These are phyloP conservation scores for Ptyas mucosa DNA, from an alignment of 2,113 vertebrate genomes.

Conservation along the genomic window DNA sequence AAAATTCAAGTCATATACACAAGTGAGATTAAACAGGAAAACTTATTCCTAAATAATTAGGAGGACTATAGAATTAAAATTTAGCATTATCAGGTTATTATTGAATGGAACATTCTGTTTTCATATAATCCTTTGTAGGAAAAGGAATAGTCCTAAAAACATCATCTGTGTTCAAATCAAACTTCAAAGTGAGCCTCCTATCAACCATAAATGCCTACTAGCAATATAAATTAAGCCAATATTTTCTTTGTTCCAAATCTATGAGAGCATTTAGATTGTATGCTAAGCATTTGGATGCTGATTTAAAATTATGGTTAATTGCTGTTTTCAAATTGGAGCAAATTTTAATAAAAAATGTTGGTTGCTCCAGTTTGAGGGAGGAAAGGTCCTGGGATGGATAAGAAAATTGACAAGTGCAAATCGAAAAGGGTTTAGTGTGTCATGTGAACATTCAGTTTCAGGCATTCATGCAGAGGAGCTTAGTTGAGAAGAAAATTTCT, in stretches of 20 bases:
- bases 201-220: not conserved
- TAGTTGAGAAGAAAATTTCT: slow-evolving; percentile 25
- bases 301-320: not conserved
- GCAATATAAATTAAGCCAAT: not conserved
- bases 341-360: not conserved
- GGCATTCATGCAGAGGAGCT: slow-evolving; percentile 5
- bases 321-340: not conserved
- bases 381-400: not conserved
- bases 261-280: not conserved
- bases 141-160: not conserved
- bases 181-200: not conserved
- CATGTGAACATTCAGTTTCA: not conserved
- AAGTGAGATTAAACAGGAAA: not conserved
- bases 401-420: not conserved
- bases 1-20: not conserved
- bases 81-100: not conserved
- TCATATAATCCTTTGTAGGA: not conserved
- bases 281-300: not conserved
- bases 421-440: not conserved
- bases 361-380: not conserved
- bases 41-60: slow-evolving; percentile 22
- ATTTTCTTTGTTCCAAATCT: slow-evolving; percentile 16
- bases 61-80: not conserved
- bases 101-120: not conserved
- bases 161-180: not conserved